Evolutionary conservation across 2,113 vertebrate species (phyloP).

Genomic region (Megaptera novaeangliae): DNA sequence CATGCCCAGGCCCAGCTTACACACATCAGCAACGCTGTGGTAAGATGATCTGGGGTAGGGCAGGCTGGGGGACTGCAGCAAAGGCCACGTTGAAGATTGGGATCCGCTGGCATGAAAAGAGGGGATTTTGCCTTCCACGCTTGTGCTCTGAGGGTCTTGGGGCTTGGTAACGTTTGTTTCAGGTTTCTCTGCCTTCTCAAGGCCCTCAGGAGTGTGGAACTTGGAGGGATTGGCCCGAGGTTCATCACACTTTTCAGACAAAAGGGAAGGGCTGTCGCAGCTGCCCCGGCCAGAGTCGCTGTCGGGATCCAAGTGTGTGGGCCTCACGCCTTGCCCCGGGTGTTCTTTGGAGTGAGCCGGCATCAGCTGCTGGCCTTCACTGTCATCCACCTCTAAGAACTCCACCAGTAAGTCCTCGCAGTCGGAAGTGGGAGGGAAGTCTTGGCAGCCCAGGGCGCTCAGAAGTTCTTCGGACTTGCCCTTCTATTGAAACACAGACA

Average conservation of each 20-base stretch:
- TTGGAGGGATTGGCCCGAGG: conserved; percentile 8
- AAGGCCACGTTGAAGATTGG: conserved; percentile 84
- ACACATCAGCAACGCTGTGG: conserved; percentile 76
- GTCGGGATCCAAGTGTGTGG: conserved; percentile 80
- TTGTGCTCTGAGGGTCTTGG: conserved; percentile 16
- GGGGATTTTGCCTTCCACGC: conserved; percentile 37
- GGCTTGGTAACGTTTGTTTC: neutral
- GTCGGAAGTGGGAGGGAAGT: conserved; percentile 87
- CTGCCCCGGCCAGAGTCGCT: conserved; percentile 92
- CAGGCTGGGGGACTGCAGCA: conserved; percentile 74
- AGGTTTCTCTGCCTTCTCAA: conserved; percentile 65
- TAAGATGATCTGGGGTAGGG: conserved; percentile 73
- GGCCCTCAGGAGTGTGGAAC: conserved; percentile 38
- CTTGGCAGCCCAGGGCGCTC: conserved; percentile 87
- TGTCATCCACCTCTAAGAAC: conserved; percentile 90
- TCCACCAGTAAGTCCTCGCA: conserved; percentile 92
- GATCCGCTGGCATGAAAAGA: conserved; percentile 56
- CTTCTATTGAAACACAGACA: conserved; percentile 79
- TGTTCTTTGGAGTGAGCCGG: conserved; percentile 76
- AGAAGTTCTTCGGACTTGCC: conserved; percentile 90
- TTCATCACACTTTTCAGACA: conserved; percentile 84
- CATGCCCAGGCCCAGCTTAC: conserved; percentile 46
- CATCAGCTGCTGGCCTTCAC: conserved; percentile 85
- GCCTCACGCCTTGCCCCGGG: conserved; percentile 72
- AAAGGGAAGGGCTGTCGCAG: conserved; percentile 90